Evolutionary conservation across 1,140 invertebrate genomes (phyloP), one percentile per base, ranked within the genome.

Genomic region (Camponotus floridanus): DNA sequence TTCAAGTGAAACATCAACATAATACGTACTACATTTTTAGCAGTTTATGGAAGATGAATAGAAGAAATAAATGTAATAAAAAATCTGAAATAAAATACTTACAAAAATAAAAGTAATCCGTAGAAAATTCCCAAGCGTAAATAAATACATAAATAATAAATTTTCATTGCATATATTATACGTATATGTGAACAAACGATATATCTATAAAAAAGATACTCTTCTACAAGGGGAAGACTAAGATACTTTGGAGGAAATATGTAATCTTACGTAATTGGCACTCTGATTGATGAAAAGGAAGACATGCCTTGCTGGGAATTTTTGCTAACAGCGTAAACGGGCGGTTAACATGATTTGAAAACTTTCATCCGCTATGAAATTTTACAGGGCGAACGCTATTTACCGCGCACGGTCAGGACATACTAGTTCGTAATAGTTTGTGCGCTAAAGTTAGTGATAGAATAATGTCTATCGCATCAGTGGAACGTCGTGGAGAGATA

Each of bases 401-500:
- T 51, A 85, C 13, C 45, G 61, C 33, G n/a, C 61, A 18, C 57
- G 36, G 21, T 13, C 64, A 76, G 86, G 64, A 73, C 36, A 61
- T 59, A 86, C 70, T 83, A 79, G 68, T 86, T 85, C 21, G 62
- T 85, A 79, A 87, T 33, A 74, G 45, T 87, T 90, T 87, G 83
- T 86, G 85, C 55, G 61, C 39, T 79, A 18, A 84, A 51, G 21
- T 86, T 86, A 6, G 9, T 71, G 70, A 36, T 13, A 21, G 21
- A 76, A 36, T 81, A 76, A 74, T 51, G 33, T 68, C 21, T 85
- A 65, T 65, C 33, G 15, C 15, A 21, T 76, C 55, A 88, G 74
- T 64, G 62, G 45, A 33, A 39, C 42, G 57, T 26, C 55, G 31
- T 64, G 26, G 57, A 36, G 51, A 70, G 55, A 65, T 84, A 62